phyloP scores from a whole-genome alignment of 2,888 invertebrate species.

The Ellobium chinense region DNA sequence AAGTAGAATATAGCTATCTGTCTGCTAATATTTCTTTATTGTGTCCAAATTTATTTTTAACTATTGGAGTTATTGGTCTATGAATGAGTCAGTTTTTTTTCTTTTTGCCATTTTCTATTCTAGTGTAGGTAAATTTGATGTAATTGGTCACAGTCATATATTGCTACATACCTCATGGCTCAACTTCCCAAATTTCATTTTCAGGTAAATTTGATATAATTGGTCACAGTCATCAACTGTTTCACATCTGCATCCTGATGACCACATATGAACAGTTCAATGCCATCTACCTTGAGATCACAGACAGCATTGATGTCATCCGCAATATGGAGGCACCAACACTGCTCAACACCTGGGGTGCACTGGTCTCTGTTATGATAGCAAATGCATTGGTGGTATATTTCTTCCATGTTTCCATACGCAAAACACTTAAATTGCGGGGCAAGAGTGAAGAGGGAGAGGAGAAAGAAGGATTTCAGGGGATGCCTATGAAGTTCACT shows the following conservation, averaged over 20 bases:
- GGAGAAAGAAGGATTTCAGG: background rate
- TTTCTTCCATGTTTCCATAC: conserved; percentile 55
- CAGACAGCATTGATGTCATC: conserved; percentile 56
- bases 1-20: no score
- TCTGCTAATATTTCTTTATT: no score
- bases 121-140: no score
- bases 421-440: conserved; percentile 1
- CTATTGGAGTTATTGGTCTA: no score
- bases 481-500: background rate
- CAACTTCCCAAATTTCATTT: no score
- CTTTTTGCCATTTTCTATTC: no score
- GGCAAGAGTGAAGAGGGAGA: background rate
- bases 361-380: conserved; percentile 64
- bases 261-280: conserved; percentile 75
- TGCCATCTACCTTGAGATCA: conserved; percentile 73
- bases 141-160: no score
- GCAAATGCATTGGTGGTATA: conserved; percentile 65
- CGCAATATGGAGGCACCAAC: conserved; percentile 65
- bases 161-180: no score
- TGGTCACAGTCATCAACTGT: conserved; percentile 77
- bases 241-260: conserved; percentile 76
- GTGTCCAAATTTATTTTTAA: no score
- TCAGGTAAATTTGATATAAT: conserved; percentile 74
- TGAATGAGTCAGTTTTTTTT: no score
- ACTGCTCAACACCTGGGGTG: conserved; percentile 71